Conservation (phyloP, 2,888 invertebrate genomes). For the Dioctria linearis region DNA sequence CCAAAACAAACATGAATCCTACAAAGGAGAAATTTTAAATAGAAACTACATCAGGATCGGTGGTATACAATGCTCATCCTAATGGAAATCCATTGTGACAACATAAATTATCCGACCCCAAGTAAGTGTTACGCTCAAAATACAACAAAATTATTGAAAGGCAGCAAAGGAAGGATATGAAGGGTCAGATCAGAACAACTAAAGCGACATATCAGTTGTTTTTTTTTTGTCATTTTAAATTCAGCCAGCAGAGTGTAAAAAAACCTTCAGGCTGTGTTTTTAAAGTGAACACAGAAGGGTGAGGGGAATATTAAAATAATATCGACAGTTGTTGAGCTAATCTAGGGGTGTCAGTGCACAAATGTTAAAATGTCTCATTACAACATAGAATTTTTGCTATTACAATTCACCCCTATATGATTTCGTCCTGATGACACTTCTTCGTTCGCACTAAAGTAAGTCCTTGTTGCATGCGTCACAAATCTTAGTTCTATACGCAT, state of each 20-base stretch:
- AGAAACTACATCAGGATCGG: conserved; percentile 21
- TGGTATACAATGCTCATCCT: conserved; percentile 40
- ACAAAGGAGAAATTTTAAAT: conserved; percentile 14
- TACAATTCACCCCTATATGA: conserved; percentile 25
- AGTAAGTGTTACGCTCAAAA: conserved; percentile 53
- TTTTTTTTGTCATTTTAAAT: conserved; percentile 27
- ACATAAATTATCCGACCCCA: conserved; percentile 58
- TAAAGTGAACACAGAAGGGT: conserved; percentile 15
- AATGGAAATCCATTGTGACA: conserved; percentile 59
- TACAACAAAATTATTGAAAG: conserved; percentile 52
- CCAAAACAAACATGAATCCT: conserved; percentile 29
- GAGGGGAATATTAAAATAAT: conserved; percentile 43
- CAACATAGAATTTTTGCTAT: conserved; percentile 22
- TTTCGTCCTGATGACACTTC: background rate
- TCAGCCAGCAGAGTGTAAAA: conserved; percentile 18
- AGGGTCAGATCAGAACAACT: conserved; percentile 45
- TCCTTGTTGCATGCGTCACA: conserved; percentile 46
- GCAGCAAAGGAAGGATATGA: conserved; percentile 11
- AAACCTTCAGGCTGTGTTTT: conserved; percentile 14
- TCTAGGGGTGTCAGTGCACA: conserved; percentile 58
- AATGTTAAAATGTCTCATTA: conserved; percentile 58
- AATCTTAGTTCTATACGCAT: conserved; percentile 41
- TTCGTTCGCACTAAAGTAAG: background rate
- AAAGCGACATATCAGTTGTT: conserved; percentile 12
- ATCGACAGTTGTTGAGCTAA: conserved; percentile 59